Evolutionary conservation across 2,888 invertebrate genomes (phyloP).

Genomic region (Sminthurinus aureus): DNA sequence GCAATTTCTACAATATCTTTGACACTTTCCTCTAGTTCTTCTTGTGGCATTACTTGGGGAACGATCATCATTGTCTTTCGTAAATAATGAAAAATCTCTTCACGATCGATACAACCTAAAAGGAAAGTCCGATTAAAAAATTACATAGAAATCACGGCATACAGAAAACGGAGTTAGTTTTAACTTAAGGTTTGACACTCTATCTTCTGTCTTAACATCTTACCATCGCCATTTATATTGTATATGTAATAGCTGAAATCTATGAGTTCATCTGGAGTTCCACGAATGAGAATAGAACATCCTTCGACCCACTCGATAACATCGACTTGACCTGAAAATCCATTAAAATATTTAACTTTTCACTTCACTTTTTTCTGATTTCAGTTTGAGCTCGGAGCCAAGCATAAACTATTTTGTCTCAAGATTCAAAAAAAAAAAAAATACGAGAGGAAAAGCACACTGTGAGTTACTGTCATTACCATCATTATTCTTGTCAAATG

Average conservation of each 20-base stretch:
- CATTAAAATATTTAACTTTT: not conserved
- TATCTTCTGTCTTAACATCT: too few relatives aligned
- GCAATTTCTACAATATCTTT: constrained; percentile 52
- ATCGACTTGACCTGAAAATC: constrained; percentile 23
- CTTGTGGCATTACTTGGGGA: constrained; percentile 46
- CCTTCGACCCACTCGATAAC: constrained; percentile 47
- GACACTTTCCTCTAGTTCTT: constrained; percentile 53
- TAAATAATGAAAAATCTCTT: constrained; percentile 52
- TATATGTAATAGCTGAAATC: constrained; percentile 40
- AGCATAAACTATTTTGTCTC: too few relatives aligned
- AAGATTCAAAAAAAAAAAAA: not conserved
- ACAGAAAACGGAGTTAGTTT: not conserved
- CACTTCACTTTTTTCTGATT: too few relatives aligned
- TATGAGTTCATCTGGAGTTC: constrained; percentile 44
- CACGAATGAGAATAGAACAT: constrained; percentile 46
- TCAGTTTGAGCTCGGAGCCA: too few relatives aligned
- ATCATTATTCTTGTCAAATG: constrained; percentile 51
- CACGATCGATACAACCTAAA: constrained; percentile 48
- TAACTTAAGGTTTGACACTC: not conserved
- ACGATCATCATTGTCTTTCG: constrained; percentile 49
- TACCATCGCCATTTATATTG: constrained; percentile 52
- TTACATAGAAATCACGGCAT: too few relatives aligned
- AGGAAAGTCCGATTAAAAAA: too few relatives aligned
- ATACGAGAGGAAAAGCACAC: not conserved
- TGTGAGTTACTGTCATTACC: constrained; percentile 34